Evolutionary conservation across 2,888 invertebrate species (phyloP).

Genomic region (Mesorhabditis spiculigera): DNA sequence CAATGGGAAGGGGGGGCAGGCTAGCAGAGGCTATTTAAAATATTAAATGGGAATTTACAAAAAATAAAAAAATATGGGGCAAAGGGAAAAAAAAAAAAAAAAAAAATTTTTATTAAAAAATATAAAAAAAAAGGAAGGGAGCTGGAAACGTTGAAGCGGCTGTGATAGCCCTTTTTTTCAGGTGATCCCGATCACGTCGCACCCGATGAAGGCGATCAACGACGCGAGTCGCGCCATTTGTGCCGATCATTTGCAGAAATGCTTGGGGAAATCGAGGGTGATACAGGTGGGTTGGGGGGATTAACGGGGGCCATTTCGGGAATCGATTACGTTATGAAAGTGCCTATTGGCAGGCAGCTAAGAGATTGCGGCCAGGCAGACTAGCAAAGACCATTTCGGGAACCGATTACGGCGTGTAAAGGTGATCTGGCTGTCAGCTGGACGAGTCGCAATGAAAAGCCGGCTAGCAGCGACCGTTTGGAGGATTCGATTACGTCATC

Average conservation of each 20-base stretch:
- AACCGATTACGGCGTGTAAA: not conserved
- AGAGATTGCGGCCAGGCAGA: not conserved
- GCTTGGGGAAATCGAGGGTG: slow-evolving; percentile 50
- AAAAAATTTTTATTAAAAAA: slow-evolving; percentile 4
- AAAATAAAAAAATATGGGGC: too few relatives aligned
- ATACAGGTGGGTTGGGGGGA: slow-evolving; percentile 36
- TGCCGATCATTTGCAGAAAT: slow-evolving; percentile 52
- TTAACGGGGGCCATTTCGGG: not conserved
- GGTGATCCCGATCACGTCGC: slow-evolving; percentile 52
- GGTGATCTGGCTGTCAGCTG: too few relatives aligned
- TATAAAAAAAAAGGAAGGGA: not conserved
- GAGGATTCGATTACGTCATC: too few relatives aligned
- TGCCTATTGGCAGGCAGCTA: not conserved
- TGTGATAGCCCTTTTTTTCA: slow-evolving; percentile 26
- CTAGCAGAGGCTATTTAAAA: too few relatives aligned
- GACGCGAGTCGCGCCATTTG: slow-evolving; percentile 51
- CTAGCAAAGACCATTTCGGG: not conserved
- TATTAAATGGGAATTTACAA: too few relatives aligned
- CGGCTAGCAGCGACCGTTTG: too few relatives aligned
- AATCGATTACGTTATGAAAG: not conserved
- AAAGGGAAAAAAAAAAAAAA: too few relatives aligned
- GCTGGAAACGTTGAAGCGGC: too few relatives aligned
- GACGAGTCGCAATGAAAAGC: too few relatives aligned
- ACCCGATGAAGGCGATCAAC: slow-evolving; percentile 51
- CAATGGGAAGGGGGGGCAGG: too few relatives aligned